Percentiles rank a stretch among this genome's conserved stretches.
phyloP scores from a whole-genome alignment of 2,888 invertebrate genomes.

The Parasteatoda lunata region DNA sequence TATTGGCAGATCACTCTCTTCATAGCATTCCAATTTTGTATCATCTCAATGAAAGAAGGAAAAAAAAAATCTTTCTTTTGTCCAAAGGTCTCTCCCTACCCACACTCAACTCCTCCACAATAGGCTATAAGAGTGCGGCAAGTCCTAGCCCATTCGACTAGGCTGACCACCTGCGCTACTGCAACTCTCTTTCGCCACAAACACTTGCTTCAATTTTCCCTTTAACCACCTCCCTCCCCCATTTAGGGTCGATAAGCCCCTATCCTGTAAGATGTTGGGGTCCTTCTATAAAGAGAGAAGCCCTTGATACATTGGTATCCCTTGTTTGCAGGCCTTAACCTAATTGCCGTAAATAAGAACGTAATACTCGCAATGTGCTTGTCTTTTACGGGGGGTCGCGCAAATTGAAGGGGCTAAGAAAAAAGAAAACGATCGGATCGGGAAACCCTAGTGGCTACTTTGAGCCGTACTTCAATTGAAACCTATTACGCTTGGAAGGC shows the following conservation, averaged over 20 bases:
- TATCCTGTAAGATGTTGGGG: slow-evolving; percentile 24
- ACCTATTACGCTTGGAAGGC: slow-evolving; percentile 63
- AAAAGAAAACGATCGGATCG: slow-evolving; percentile 60
- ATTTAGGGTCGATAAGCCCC: slow-evolving; percentile 61
- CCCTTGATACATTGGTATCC: slow-evolving; percentile 55
- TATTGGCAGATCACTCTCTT: neutral
- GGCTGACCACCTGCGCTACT: slow-evolving; percentile 66
- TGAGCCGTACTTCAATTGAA: slow-evolving; percentile 61
- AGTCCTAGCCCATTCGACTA: slow-evolving; percentile 53
- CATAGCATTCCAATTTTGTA: neutral
- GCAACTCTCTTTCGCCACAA: slow-evolving; percentile 37
- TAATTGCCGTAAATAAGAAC: slow-evolving; percentile 69
- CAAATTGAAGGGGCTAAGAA: slow-evolving; percentile 56
- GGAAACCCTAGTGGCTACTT: slow-evolving; percentile 67
- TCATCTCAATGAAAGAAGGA: neutral
- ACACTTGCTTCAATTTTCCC: slow-evolving; percentile 63
- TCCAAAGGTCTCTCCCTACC: slow-evolving; percentile 32
- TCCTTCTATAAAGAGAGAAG: slow-evolving; percentile 6
- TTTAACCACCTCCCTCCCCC: slow-evolving; percentile 40
- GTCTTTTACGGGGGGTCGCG: slow-evolving; percentile 52
- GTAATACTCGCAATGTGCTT: slow-evolving; percentile 69
- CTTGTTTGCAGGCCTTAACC: slow-evolving; percentile 68
- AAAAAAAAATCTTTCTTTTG: slow-evolving; percentile 54
- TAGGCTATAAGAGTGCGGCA: slow-evolving; percentile 55
- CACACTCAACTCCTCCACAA: slow-evolving; percentile 24